These are phyloP conservation scores for Tetranychus truncatus DNA, from an alignment of 2,888 invertebrate species.

Conservation along the genomic window DNA sequence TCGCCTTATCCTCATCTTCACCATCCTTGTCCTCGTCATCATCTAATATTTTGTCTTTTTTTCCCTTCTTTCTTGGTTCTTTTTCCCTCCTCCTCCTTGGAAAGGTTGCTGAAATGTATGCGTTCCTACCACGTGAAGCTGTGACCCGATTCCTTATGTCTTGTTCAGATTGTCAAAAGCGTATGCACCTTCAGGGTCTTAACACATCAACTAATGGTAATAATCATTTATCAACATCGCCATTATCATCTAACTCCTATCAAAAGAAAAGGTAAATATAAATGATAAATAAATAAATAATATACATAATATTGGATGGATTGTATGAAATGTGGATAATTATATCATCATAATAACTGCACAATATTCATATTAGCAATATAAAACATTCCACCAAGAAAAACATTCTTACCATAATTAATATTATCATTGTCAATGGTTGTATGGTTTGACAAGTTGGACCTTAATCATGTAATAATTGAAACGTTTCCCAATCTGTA, in stretches of 20 bases:
- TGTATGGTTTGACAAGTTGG: no score
- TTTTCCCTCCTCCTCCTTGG: neutral
- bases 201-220: constrained; percentile 31
- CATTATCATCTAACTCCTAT: constrained; percentile 10
- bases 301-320: neutral
- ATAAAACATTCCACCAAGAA: no score
- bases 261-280: constrained; percentile 4
- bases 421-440: no score
- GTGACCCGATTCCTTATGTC: constrained; percentile 86
- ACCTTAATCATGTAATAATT: no score
- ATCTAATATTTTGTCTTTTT: neutral
- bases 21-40: neutral
- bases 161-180: constrained; percentile 73
- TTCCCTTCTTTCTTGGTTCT: neutral
- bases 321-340: neutral
- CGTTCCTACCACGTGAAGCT: constrained; percentile 83
- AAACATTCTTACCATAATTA: no score
- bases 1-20: neutral
- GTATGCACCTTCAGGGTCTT: constrained; percentile 33
- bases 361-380: no score
- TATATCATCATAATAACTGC: no score
- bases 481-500: no score
- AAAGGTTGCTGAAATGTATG: constrained; percentile 89
- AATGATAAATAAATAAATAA: neutral
- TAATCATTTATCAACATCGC: neutral